These are phyloP conservation scores for Selenia dentaria DNA, from an alignment of 2,888 invertebrate species.

Conservation along the genomic window DNA sequence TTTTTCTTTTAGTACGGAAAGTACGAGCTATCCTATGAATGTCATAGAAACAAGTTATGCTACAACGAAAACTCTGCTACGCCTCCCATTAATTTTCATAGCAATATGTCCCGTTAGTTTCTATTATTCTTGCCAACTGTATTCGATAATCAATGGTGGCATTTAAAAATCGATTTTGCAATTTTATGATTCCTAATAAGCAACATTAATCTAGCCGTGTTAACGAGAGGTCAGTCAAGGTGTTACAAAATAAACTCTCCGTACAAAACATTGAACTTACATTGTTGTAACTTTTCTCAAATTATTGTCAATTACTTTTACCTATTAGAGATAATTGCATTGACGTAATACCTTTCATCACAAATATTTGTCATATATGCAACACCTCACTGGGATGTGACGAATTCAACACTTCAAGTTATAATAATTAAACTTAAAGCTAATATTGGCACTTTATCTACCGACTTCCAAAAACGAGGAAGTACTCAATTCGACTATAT, in stretches of 20 bases:
- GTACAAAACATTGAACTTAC: conserved; percentile 15
- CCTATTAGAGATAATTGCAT: conserved; percentile 18
- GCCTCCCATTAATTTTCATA: too few species aligned
- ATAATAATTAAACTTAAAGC: background rate
- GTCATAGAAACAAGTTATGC: too few species aligned
- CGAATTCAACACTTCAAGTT: conserved; percentile 2
- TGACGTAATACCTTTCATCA: conserved; percentile 7
- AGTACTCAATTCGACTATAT: too few species aligned
- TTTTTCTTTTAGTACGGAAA: too few species aligned
- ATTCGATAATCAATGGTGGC: conserved; percentile 3
- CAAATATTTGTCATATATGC: conserved; percentile 1
- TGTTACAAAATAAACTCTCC: conserved; percentile 7
- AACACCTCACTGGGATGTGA: background rate
- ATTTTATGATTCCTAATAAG: conserved; percentile 11
- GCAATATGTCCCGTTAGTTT: background rate
- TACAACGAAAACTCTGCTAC: too few species aligned
- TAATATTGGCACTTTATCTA: too few species aligned
- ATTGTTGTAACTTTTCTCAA: conserved; percentile 17
- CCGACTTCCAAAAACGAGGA: too few species aligned
- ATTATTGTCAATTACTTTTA: conserved; percentile 22
- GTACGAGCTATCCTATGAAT: too few species aligned
- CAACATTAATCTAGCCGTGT: conserved; percentile 9
- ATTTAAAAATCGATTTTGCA: background rate
- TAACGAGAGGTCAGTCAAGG: conserved; percentile 7
- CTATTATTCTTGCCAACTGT: background rate